These are phyloP conservation scores for Suricata suricatta DNA, from an alignment of 2,113 vertebrate species.

Conservation along the genomic window DNA sequence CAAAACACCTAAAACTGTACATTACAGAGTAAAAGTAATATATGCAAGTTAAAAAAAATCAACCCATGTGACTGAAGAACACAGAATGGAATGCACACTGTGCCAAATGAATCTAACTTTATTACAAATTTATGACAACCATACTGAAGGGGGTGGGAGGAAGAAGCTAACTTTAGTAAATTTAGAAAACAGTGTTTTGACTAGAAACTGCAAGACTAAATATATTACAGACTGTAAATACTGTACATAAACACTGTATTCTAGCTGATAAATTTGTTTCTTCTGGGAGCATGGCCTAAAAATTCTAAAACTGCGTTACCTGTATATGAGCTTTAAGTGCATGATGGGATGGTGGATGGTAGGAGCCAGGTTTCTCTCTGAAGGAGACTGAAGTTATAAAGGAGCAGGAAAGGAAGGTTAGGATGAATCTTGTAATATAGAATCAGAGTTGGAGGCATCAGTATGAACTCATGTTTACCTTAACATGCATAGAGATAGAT, in stretches of 20 bases:
- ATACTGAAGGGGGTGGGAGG: neutral
- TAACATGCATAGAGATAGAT: neutral
- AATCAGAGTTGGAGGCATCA: neutral
- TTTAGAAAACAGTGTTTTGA: conserved; percentile 5
- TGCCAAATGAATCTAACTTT: conserved; percentile 4
- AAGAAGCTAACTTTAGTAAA: neutral
- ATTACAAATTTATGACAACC: conserved; percentile 22
- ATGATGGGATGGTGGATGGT: neutral
- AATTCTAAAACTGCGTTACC: conserved; percentile 34
- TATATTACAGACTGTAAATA: neutral
- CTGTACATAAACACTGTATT: neutral
- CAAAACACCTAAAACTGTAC: neutral
- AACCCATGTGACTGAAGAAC: neutral
- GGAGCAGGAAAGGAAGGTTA: neutral
- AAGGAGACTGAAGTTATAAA: neutral
- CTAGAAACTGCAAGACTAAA: neutral
- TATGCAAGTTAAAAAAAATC: neutral
- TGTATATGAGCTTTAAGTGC: neutral
- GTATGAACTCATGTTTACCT: neutral
- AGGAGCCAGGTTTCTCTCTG: neutral
- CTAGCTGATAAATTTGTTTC: neutral
- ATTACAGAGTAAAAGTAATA: neutral
- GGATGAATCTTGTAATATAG: neutral
- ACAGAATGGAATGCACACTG: neutral
- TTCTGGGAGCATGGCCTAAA: neutral